These are phyloP conservation scores for Stegostoma tigrinum DNA, from an alignment of 2,113 vertebrate species.

Conservation along the genomic window DNA sequence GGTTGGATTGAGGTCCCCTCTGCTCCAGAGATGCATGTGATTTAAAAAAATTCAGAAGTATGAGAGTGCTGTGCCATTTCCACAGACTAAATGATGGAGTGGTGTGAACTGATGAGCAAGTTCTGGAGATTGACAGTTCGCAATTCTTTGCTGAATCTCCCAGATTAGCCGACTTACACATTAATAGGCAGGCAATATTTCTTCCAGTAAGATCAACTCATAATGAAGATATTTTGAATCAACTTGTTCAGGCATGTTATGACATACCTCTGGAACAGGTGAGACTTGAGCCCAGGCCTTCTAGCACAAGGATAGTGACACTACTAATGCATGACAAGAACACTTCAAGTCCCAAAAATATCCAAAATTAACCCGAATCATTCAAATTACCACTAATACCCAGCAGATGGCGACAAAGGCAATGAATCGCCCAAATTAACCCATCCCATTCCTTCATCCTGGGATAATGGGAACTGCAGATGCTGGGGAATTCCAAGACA, in stretches of 20 bases:
- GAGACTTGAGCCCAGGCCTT: too few relatives aligned
- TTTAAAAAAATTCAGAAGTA: not conserved
- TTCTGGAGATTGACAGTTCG: not conserved
- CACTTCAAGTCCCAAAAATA: too few relatives aligned
- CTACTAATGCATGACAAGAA: too few relatives aligned
- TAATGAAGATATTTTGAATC: not conserved
- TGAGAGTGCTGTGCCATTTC: not conserved
- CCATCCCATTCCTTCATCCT: not conserved
- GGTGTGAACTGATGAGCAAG: not conserved
- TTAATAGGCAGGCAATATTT: not conserved
- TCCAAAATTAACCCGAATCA: not conserved
- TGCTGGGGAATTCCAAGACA: too few relatives aligned
- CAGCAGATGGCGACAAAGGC: constrained; percentile 1
- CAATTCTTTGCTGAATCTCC: not conserved
- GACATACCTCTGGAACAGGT: too few relatives aligned
- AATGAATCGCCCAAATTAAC: not conserved
- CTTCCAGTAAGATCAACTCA: not conserved
- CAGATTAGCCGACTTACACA: not conserved
- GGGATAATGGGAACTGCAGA: too few relatives aligned
- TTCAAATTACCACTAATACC: not conserved
- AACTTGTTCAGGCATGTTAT: too few relatives aligned
- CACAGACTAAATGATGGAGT: not conserved
- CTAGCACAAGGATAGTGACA: too few relatives aligned
- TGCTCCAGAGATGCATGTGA: too few relatives aligned
- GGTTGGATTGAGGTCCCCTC: too few relatives aligned